A percentile compares a stretch with the other conserved stretches of the same genome.
Evolutionary conservation across 53 echinoderm and acorn worm genomes (phyloP).

Genomic region (Stichopus horrens): DNA sequence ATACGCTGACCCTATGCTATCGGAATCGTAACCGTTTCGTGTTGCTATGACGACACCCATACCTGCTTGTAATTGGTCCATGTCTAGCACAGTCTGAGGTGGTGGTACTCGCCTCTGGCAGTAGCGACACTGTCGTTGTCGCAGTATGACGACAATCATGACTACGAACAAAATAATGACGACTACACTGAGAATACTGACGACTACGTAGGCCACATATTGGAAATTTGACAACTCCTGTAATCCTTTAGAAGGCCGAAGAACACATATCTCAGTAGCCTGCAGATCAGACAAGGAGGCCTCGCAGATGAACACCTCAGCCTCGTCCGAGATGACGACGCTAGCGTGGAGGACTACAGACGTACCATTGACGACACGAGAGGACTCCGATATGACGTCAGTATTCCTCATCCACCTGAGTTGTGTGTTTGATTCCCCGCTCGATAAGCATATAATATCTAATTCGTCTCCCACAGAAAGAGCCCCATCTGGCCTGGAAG

Average conservation of each 20-base stretch:
- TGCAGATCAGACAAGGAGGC: conserved; percentile 46
- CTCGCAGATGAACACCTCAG: conserved; percentile 52
- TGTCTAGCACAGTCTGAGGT: conserved; percentile 70
- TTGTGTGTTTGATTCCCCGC: conserved; percentile 42
- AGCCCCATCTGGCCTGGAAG: conserved; percentile 8
- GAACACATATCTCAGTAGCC: conserved; percentile 37
- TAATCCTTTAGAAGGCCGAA: conserved; percentile 47
- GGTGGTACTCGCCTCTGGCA: conserved; percentile 57
- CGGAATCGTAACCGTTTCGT: not conserved
- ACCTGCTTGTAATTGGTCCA: conserved; percentile 40
- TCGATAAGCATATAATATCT: conserved; percentile 49
- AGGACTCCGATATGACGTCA: conserved; percentile 16
- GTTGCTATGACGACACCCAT: too few species aligned
- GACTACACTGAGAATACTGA: conserved; percentile 74
- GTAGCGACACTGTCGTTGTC: conserved; percentile 74
- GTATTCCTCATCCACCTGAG: conserved; percentile 67
- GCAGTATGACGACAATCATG: conserved; percentile 69
- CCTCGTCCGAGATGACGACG: conserved; percentile 31
- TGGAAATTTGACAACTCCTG: conserved; percentile 1
- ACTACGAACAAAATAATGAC: conserved; percentile 75
- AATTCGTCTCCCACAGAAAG: conserved; percentile 32
- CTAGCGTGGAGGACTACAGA: conserved; percentile 26
- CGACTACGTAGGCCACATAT: conserved; percentile 62
- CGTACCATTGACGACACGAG: conserved; percentile 27
- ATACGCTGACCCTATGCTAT: conserved; percentile 41